Evolutionary conservation across 1,140 invertebrate species (phyloP).

Genomic region (Adelges cooleyi): DNA sequence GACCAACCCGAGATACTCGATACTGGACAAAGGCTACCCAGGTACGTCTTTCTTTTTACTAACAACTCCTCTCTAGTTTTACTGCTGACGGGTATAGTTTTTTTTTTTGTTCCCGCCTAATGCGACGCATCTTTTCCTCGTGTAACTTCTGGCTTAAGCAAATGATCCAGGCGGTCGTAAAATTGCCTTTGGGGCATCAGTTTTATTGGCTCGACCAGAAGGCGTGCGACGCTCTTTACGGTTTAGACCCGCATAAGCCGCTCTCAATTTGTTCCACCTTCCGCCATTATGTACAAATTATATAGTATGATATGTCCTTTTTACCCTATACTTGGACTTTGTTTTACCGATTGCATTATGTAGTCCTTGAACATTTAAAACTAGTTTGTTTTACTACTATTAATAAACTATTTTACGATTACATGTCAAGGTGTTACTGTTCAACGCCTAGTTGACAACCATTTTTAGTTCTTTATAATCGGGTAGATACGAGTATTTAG

Average conservation of each 20-base stretch:
- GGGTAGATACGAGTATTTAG: too few species aligned
- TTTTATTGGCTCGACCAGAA: conserved; percentile 1
- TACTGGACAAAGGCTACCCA: conserved; percentile 60
- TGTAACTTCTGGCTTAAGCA: conserved; percentile 2
- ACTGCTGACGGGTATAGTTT: conserved; percentile 2
- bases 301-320: too few species aligned
- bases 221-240: background rate
- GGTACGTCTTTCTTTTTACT: conserved; percentile 45
- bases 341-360: too few species aligned
- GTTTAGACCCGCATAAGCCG: background rate
- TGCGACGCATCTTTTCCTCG: background rate
- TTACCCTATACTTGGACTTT: too few species aligned
- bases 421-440: too few species aligned
- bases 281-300: too few species aligned
- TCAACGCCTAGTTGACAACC: too few species aligned
- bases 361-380: too few species aligned
- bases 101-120: background rate
- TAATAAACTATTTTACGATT: too few species aligned
- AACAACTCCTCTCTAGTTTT: too few species aligned
- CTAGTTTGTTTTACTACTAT: too few species aligned
- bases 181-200: background rate
- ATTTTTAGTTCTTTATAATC: too few species aligned
- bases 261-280: background rate
- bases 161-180: background rate
- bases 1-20: conserved; percentile 69